Base-by-base conservation (phyloP, 2,113 vertebrate genomes). In the Butorides virescens region DNA sequence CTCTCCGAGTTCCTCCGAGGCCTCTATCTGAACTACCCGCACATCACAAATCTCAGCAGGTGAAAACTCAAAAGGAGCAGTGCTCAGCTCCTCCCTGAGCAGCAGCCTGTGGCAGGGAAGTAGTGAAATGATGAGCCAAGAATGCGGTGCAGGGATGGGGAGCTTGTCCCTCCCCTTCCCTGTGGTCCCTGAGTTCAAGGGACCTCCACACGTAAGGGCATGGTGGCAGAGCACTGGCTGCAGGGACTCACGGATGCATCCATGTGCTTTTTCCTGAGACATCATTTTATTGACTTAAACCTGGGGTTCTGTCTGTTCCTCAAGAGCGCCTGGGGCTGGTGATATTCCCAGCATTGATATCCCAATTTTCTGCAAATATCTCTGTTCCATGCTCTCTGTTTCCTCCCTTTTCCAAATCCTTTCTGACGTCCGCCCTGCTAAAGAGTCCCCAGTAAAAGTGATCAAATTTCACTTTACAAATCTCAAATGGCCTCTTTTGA, bases 21-120 rank as follows among this genome's bases (percentile, higher is more conserved):
- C 75, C 98, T 99, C 74, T 98, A 98, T 11, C 98, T 99, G 65
- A 99, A 99, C 98, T 99, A 99, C 90, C 99, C 99, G 1, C 97
- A 98, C 30, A 99, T 99, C 91, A 99, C 99, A 49, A 98, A 97
- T 70, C 98, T 99, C 74, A 98, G 91, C 82, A 99, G 97, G 98
- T 98, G 91, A 97, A 52, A 68, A 10, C 34, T 39, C 36, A 6
- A 6, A 29, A 65, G 70, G 62, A n/a, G 59, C 53, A 42, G 32
- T 12, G 34, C 61, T 72, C 71, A 52, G 34, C 56, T 76, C 37
- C 81, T 76, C 39, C 26, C 39, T 27, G 53, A 52, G 73, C 74
- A 88, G 71, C 80, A 61, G 3, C 63, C 49, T 32, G 36, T 7
- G 30, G n/a, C 18, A 6, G 78, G 53, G 68, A 15, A 46, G 50